Conservation (phyloP, 2,888 invertebrate genomes). For the Pheosia gnoma region DNA sequence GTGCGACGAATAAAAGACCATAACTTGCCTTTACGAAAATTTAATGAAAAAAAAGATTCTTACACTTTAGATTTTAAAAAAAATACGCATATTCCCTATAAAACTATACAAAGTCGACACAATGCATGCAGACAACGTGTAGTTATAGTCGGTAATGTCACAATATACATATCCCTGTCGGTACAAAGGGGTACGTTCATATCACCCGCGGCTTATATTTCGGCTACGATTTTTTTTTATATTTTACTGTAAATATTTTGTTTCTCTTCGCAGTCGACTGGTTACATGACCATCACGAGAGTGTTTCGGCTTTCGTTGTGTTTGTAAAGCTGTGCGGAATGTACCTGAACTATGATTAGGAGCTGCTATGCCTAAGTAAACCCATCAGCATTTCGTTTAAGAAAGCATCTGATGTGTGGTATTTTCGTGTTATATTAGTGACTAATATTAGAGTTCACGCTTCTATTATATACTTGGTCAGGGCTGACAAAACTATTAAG, state of each 20-base stretch:
- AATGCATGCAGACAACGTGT: conserved; percentile 9
- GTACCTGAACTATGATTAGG: neutral
- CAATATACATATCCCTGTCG: conserved; percentile 70
- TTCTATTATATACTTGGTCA: too few relatives aligned
- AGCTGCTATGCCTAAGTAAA: neutral
- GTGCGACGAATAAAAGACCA: too few relatives aligned
- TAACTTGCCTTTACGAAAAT: too few relatives aligned
- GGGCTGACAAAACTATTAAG: too few relatives aligned
- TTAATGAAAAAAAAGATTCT: too few relatives aligned
- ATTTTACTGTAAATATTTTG: conserved; percentile 67
- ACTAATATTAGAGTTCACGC: too few relatives aligned
- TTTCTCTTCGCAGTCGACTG: conserved; percentile 43
- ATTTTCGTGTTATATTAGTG: neutral
- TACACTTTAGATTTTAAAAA: too few relatives aligned
- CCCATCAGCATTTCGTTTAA: neutral
- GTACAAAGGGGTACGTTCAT: conserved; percentile 73
- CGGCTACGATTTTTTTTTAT: conserved; percentile 45
- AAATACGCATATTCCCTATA: too few relatives aligned
- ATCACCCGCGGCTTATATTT: conserved; percentile 65
- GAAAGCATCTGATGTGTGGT: conserved; percentile 3
- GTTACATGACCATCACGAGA: conserved; percentile 30
- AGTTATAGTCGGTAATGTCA: conserved; percentile 44
- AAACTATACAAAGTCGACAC: neutral
- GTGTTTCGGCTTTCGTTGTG: neutral
- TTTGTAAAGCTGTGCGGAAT: neutral